Evolutionary conservation across 2,113 vertebrate species (phyloP).

Genomic region (Malaclemys terrapin): DNA sequence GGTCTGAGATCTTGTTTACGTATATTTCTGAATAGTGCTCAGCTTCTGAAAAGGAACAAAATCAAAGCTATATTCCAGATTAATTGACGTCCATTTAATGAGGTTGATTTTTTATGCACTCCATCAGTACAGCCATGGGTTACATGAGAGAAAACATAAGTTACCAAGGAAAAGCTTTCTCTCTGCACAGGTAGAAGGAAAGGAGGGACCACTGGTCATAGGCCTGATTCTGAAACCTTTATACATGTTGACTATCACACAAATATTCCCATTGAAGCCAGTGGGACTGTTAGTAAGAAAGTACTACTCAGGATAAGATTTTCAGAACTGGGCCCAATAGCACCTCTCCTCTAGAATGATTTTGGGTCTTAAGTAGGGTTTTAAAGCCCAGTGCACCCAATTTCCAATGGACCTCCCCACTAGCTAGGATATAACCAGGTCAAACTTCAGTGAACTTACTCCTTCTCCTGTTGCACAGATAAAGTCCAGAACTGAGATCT

Average conservation of each 20-base stretch:
- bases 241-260: background rate
- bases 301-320: background rate
- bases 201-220: background rate
- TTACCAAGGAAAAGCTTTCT: background rate
- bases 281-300: background rate
- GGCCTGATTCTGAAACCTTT: background rate
- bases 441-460: background rate
- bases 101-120: background rate
- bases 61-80: background rate
- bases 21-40: background rate
- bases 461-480: background rate
- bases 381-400: background rate
- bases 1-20: conserved; percentile 36
- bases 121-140: background rate
- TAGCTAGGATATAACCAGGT: background rate
- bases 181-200: background rate
- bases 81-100: background rate
- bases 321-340: background rate
- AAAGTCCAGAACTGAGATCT: background rate
- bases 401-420: background rate
- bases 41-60: background rate
- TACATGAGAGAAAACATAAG: background rate
- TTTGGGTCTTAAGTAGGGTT: background rate
- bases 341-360: background rate
- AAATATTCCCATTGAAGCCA: background rate